Percentiles rank a stretch among this genome's conserved stretches.
Conservation (phyloP, 64 coral and sea anemone genomes). For the Montipora sp. region DNA sequence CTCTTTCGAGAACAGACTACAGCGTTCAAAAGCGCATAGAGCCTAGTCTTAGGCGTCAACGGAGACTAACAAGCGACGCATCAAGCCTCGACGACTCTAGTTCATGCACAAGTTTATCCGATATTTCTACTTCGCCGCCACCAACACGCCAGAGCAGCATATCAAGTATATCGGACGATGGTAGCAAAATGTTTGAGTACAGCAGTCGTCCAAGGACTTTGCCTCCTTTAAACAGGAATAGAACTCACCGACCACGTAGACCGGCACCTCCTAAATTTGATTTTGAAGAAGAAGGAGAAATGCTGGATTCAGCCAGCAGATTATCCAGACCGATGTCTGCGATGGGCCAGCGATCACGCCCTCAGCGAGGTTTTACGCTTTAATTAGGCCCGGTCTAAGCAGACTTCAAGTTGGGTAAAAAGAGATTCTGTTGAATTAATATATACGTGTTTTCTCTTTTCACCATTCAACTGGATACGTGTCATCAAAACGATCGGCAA, state of each 20-base stretch:
- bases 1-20: slow-evolving; percentile 66
- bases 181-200: neutral
- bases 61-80: slow-evolving; percentile 39
- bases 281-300: slow-evolving; percentile 31
- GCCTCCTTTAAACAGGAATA: slow-evolving; percentile 50
- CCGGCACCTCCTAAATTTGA: slow-evolving; percentile 39
- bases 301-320: neutral
- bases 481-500: too few relatives aligned
- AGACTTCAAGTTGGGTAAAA: neutral
- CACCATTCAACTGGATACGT: too few relatives aligned
- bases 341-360: slow-evolving; percentile 40
- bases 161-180: slow-evolving; percentile 30
- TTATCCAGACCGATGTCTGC: slow-evolving; percentile 55
- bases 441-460: neutral
- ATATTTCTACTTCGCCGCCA: slow-evolving; percentile 45
- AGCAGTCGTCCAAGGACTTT: slow-evolving; percentile 21
- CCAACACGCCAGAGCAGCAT: slow-evolving; percentile 33
- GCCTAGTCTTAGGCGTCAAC: neutral
- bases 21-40: slow-evolving; percentile 64
- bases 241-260: slow-evolving; percentile 32
- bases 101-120: slow-evolving; percentile 28
- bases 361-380: slow-evolving; percentile 62
- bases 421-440: neutral
- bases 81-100: slow-evolving; percentile 62
- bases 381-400: neutral